A percentile compares a stretch with the other conserved stretches of the same genome.
phyloP scores from a whole-genome alignment of 2,113 vertebrate species.

The Oceanites oceanicus region DNA sequence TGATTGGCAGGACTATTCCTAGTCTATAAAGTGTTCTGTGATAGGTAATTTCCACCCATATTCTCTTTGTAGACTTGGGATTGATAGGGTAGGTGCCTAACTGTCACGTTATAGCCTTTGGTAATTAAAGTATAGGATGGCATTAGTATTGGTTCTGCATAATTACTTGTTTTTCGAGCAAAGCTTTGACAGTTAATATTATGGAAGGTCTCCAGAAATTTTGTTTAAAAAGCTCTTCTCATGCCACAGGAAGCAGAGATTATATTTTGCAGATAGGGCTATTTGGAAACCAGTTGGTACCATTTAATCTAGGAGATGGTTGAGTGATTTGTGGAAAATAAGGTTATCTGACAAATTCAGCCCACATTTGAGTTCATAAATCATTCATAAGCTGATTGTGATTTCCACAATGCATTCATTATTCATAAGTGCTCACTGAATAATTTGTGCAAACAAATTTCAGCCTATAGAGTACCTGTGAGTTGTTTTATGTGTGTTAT shows the following conservation, averaged over 20 bases:
- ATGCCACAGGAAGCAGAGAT: background rate
- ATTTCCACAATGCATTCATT: conserved; percentile 56
- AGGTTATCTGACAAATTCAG: conserved; percentile 60
- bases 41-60: background rate
- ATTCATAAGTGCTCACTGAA: conserved; percentile 53
- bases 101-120: conserved; percentile 12
- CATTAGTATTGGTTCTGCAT: conserved; percentile 22
- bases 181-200: conserved; percentile 13
- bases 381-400: conserved; percentile 43
- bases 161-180: conserved; percentile 8
- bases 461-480: background rate
- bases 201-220: background rate
- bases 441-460: conserved; percentile 66
- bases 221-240: background rate
- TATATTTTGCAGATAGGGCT: conserved; percentile 19
- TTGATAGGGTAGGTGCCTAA: conserved; percentile 25
- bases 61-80: background rate
- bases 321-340: conserved; percentile 59
- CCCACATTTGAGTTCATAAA: conserved; percentile 52
- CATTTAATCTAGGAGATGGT: conserved; percentile 32
- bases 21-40: background rate
- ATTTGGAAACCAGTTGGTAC: conserved; percentile 17
- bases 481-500: conserved; percentile 34
- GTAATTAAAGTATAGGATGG: conserved; percentile 23
- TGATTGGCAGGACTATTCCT: conserved; percentile 22